Conservation (phyloP, 37 sponge, comb jelly and placozoan species). For the Crambe crambe region DNA sequence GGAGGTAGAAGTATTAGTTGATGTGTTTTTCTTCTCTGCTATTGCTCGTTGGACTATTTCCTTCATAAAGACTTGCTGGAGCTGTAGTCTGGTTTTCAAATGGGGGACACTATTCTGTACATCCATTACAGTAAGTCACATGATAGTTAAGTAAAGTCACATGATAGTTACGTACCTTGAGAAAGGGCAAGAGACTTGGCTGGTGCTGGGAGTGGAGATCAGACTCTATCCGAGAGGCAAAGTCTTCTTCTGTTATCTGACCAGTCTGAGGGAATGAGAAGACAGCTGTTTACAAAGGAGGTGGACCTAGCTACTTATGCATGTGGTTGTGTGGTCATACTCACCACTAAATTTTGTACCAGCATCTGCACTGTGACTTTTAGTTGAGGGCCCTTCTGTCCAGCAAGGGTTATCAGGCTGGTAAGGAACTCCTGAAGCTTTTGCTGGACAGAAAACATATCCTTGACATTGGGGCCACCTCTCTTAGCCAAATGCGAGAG, state of each 20-base stretch:
- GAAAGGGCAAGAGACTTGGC: slow-evolving; percentile 72
- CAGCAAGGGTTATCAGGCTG: slow-evolving; percentile 70
- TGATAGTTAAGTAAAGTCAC: not conserved
- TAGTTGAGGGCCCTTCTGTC: slow-evolving; percentile 45
- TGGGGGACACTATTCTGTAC: slow-evolving; percentile 77
- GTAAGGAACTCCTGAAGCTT: slow-evolving; percentile 79
- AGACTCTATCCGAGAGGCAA: slow-evolving; percentile 66
- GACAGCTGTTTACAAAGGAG: not conserved
- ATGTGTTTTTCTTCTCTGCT: slow-evolving; percentile 6
- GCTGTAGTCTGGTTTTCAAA: slow-evolving; percentile 50
- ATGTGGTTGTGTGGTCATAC: not conserved
- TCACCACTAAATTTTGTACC: slow-evolving; percentile 80
- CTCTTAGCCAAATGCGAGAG: slow-evolving; percentile 47
- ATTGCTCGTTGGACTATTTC: slow-evolving; percentile 37
- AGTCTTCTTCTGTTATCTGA: slow-evolving; percentile 64
- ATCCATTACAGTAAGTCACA: not conserved
- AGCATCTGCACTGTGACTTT: slow-evolving; percentile 55
- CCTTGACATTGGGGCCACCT: slow-evolving; percentile 48
- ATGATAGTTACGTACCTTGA: slow-evolving; percentile 48
- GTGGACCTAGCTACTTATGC: not conserved
- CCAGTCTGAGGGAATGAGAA: slow-evolving; percentile 36
- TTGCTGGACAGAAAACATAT: slow-evolving; percentile 50
- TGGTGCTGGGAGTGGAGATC: slow-evolving; percentile 81
- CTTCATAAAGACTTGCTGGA: slow-evolving; percentile 64
- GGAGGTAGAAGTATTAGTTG: not conserved